phyloP scores from a whole-genome alignment of 2,888 invertebrate species.

The Drosophila neotestacea region DNA sequence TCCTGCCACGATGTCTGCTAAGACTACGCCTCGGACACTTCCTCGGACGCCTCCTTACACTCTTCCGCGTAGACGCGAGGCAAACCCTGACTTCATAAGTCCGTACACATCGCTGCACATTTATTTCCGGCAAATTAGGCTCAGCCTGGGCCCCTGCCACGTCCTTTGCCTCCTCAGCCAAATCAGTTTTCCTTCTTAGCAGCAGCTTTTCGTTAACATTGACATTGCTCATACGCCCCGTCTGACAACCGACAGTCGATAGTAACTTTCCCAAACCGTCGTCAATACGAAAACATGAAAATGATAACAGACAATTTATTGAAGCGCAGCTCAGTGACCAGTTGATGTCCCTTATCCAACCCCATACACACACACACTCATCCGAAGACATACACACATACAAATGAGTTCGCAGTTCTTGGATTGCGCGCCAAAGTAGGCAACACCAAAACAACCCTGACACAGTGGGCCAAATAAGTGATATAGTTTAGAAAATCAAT shows the following conservation, averaged over 20 bases:
- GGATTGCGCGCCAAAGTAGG: slow-evolving; percentile 37
- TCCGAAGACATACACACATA: slow-evolving; percentile 14
- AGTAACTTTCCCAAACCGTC: slow-evolving; percentile 53
- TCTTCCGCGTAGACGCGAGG: slow-evolving; percentile 34
- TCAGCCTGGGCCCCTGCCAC: slow-evolving; percentile 26
- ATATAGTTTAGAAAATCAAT: neutral
- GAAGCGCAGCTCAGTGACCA: slow-evolving; percentile 55
- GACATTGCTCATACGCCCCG: slow-evolving; percentile 63
- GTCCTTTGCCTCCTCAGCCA: neutral
- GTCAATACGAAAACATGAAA: slow-evolving; percentile 76
- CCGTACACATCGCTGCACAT: slow-evolving; percentile 75
- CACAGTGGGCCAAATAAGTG: slow-evolving; percentile 29
- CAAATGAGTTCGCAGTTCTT: slow-evolving; percentile 37
- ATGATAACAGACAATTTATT: slow-evolving; percentile 80
- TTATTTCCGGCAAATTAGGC: slow-evolving; percentile 80
- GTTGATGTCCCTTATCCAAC: slow-evolving; percentile 21
- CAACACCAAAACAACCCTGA: slow-evolving; percentile 20
- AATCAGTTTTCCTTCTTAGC: slow-evolving; percentile 51
- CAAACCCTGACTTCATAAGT: slow-evolving; percentile 61
- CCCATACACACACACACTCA: slow-evolving; percentile 19
- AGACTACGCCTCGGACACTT: slow-evolving; percentile 3
- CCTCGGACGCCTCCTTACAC: neutral
- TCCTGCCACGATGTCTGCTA: slow-evolving; percentile 52
- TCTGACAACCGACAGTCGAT: slow-evolving; percentile 11
- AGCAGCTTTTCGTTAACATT: slow-evolving; percentile 56